Base-by-base conservation (phyloP, 2,113 vertebrate species). In the Morone saxatilis region DNA sequence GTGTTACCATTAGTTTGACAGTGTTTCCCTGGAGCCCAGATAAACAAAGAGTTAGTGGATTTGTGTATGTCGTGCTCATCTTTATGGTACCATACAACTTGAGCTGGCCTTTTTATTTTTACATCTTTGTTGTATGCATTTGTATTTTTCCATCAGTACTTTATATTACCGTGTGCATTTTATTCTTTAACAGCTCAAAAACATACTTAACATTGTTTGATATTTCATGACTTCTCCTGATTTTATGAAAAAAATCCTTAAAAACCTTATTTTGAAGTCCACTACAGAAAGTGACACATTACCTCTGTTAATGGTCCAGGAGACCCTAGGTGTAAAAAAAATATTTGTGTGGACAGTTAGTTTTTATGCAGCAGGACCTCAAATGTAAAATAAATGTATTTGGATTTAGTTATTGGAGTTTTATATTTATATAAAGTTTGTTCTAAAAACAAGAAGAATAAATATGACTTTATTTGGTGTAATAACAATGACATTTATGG, bases 1-100 rank as follows among this genome's bases (percentile, higher is more conserved):
- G 66, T 76, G 25, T 80, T 76, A 72, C 41, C 17, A 67, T 80
- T 80, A 69, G 78, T 69, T 41, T 83, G 82, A 87, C 71, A 75
- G 71, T 47, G 16, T 17, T 40, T 76, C 56, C 48, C 76, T 25
- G 19, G 40, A 78, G 66, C 51, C 47, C 7, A 38, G 40, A 75
- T 36, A 75, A 69, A 79, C 63, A 86, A 17, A 76, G 25, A 57
- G 25, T 68, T 31, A 13, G 19, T 25, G 65, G 53, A 76, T 74
- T 56, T 76, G n/a, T 54, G 43, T 47, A 31, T n/a, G 25, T 47
- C 3, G 40, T 25, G 60, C 20, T 67, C 7, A 16, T 75, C 25
- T 53, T 17, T 76, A n/a, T 45, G 20, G 20, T 41, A 22, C 9
- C 6, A 16, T 14, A 54, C 7, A 13, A 20, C 22, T 51, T n/a